These are phyloP conservation scores for Serripes groenlandicus DNA, from an alignment of 2,888 invertebrate species.

Conservation along the genomic window DNA sequence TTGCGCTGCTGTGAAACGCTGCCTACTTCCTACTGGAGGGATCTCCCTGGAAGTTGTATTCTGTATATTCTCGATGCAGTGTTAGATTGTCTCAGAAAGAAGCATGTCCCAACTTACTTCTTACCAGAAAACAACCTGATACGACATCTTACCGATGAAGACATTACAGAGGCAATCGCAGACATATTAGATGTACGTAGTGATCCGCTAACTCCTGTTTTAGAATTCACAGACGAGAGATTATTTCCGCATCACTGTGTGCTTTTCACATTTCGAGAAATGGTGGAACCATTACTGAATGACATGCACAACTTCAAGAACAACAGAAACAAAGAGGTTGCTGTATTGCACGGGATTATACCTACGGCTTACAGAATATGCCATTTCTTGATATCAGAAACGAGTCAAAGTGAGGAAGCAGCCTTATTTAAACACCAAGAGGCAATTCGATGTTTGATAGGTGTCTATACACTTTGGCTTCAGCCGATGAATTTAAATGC, in stretches of 20 bases:
- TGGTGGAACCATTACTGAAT: slow-evolving; percentile 41
- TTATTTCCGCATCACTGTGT: slow-evolving; percentile 33
- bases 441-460: slow-evolving; percentile 29
- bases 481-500: slow-evolving; percentile 28
- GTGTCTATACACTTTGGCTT: slow-evolving; percentile 29
- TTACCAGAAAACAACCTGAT: slow-evolving; percentile 59
- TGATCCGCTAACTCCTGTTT: slow-evolving; percentile 32
- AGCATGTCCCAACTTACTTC: slow-evolving; percentile 55
- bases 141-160: slow-evolving; percentile 38
- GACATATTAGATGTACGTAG: slow-evolving; percentile 29
- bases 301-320: slow-evolving; percentile 38
- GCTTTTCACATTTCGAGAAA: slow-evolving; percentile 35
- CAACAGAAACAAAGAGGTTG: slow-evolving; percentile 32
- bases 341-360: slow-evolving; percentile 29
- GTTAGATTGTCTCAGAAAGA: slow-evolving; percentile 35
- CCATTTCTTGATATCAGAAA: slow-evolving; percentile 31
- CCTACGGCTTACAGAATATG: slow-evolving; percentile 36
- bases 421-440: slow-evolving; percentile 29
- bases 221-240: slow-evolving; percentile 40
- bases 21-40: slow-evolving; percentile 44
- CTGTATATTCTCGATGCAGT: slow-evolving; percentile 56
- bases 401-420: slow-evolving; percentile 3
- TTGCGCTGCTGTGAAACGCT: slow-evolving; percentile 47
- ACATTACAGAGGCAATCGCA: slow-evolving; percentile 21
- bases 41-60: slow-evolving; percentile 50